phyloP scores from a whole-genome alignment of 2,888 invertebrate genomes.

The Eledona agricola region DNA sequence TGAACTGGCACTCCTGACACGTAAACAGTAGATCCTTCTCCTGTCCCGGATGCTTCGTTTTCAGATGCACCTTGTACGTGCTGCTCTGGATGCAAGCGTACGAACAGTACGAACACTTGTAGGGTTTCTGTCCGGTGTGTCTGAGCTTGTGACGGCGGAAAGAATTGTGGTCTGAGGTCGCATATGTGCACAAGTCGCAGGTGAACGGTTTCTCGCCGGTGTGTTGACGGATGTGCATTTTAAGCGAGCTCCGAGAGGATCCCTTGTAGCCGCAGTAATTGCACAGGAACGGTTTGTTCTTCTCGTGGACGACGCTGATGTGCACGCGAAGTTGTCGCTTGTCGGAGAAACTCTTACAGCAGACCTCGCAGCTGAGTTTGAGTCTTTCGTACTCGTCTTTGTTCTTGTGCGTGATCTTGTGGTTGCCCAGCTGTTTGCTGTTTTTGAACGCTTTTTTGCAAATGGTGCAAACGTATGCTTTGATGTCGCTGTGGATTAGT shows the following conservation, averaged over 20 bases:
- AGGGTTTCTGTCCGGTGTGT: conserved; percentile 78
- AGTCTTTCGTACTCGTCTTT: conserved; percentile 54
- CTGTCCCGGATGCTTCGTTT: conserved; percentile 79
- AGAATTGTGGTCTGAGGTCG: conserved; percentile 82
- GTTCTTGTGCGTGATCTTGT: conserved; percentile 69
- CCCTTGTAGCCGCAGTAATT: conserved; percentile 74
- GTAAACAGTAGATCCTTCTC: conserved; percentile 70
- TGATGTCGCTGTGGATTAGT: conserved; percentile 75
- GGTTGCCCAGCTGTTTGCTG: conserved; percentile 79
- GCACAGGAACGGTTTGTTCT: conserved; percentile 73
- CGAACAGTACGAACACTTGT: conserved; percentile 80
- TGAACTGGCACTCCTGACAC: conserved; percentile 70
- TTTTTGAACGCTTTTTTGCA: conserved; percentile 85
- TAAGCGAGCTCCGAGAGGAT: conserved; percentile 71
- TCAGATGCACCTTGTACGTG: conserved; percentile 79
- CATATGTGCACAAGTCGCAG: conserved; percentile 77
- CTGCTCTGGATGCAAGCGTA: conserved; percentile 85
- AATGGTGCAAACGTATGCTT: conserved; percentile 69
- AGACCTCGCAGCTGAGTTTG: conserved; percentile 66
- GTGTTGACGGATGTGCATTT: conserved; percentile 74
- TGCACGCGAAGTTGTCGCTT: conserved; percentile 66
- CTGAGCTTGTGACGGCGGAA: conserved; percentile 80
- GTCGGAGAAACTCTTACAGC: conserved; percentile 68
- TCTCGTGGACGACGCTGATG: conserved; percentile 72
- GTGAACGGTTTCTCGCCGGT: conserved; percentile 82